These are phyloP conservation scores for Steinernema carpocapsae DNA, from an alignment of 2,888 invertebrate species.

Conservation along the genomic window DNA sequence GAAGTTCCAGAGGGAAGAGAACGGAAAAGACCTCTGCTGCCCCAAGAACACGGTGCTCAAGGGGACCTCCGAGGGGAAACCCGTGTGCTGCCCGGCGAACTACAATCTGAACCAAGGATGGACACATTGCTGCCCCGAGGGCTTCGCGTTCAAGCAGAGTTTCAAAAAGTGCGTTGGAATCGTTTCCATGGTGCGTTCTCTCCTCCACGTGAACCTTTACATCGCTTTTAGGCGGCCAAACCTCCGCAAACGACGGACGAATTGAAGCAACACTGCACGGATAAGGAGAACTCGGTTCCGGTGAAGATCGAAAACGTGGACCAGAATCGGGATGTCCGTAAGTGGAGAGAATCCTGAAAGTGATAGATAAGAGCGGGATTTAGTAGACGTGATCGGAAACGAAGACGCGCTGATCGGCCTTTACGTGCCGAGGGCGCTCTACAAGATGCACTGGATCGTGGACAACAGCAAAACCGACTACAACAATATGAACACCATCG, in stretches of 20 bases:
- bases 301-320: constrained; percentile 26
- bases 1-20: constrained; percentile 16
- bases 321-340: constrained; percentile 18
- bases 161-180: constrained; percentile 28
- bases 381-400: constrained; percentile 8
- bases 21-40: constrained; percentile 21
- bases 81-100: not conserved
- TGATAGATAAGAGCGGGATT: not conserved
- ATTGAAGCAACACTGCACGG: constrained; percentile 20
- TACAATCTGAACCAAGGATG: constrained; percentile 3
- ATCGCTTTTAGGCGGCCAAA: not conserved
- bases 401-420: constrained; percentile 24
- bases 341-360: not conserved
- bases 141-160: constrained; percentile 17
- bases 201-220: not conserved
- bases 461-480: not conserved
- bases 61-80: constrained; percentile 24
- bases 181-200: constrained; percentile 8
- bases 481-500: constrained; percentile 29
- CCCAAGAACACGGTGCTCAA: constrained; percentile 14
- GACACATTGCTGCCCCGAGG: constrained; percentile 17
- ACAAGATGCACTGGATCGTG: constrained; percentile 31
- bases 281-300: not conserved
- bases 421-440: not conserved
- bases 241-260: constrained; percentile 4